Conservation (phyloP, 2,888 invertebrate species). For the Acronicta alni region DNA sequence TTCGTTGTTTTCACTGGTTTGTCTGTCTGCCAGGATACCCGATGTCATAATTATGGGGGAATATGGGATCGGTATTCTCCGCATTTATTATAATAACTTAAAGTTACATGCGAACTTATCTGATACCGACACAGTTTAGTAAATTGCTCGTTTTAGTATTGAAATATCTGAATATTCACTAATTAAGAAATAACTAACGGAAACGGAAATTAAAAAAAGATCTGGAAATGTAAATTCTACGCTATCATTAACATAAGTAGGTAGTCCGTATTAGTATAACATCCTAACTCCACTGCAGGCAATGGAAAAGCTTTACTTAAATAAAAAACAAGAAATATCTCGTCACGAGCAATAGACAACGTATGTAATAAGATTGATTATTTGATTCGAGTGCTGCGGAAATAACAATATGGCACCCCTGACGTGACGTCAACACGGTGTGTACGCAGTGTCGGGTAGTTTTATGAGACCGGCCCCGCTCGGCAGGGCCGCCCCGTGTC, state of each 20-base stretch:
- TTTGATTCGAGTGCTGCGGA: constrained; percentile 21
- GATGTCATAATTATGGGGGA: too few species aligned
- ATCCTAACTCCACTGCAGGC: background rate
- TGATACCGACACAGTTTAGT: too few species aligned
- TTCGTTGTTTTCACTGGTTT: constrained; percentile 4
- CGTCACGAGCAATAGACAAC: constrained; percentile 11
- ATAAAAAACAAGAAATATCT: constrained; percentile 12
- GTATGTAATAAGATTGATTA: constrained; percentile 42
- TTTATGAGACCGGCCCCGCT: constrained; percentile 26
- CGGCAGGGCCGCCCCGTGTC: constrained; percentile 15
- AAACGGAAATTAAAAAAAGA: too few species aligned
- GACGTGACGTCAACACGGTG: constrained; percentile 9
- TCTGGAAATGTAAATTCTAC: too few species aligned
- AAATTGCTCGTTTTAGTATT: too few species aligned
- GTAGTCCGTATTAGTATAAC: too few species aligned
- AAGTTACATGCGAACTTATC: too few species aligned
- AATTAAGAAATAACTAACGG: too few species aligned
- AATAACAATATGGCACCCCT: constrained; percentile 29
- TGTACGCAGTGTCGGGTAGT: constrained; percentile 6
- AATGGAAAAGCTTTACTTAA: background rate
- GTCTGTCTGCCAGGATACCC: background rate
- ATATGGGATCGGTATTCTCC: too few species aligned
- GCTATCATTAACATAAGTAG: too few species aligned
- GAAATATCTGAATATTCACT: too few species aligned
- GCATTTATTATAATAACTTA: too few species aligned